Evolutionary conservation across 2,888 invertebrate species (phyloP), one percentile per base, ranked within the genome.

Genomic region (Notocelia uddmanniana): DNA sequence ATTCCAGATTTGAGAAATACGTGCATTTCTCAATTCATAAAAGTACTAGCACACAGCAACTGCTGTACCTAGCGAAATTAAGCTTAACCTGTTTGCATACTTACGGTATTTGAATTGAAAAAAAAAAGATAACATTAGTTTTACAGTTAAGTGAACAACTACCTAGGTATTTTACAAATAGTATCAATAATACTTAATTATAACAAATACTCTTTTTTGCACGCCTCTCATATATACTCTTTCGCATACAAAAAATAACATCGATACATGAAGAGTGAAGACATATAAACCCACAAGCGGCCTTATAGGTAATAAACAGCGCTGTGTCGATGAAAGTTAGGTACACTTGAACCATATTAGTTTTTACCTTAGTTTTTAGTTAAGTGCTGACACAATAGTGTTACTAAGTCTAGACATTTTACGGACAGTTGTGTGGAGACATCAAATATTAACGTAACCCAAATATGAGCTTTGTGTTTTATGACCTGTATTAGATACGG

Each of bases 351-450:
- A 26, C 26, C 48, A 52, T 52, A n/a, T n/a, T n/a, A 54, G 11
- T 54, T 21, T 21, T 10, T 10, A 54, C 54, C 37, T 64, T 26
- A 55, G n/a, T n/a, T n/a, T n/a, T n/a, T n/a, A n/a, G n/a, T n/a
- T n/a, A 55, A 64, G 19, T 64, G 21, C 1, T 23, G 15, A 9
- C 45, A 62, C 34, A 37, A 23, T 52, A 52, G 45, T 62, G 41
- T n/a, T n/a, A 18, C 34, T 21, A 18, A 60, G 62, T 69, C 62
- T 69, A 55, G 69, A 45, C 55, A 11, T 31, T 21, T 55, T 62
- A 62, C 48, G 45, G 15, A 19, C 15, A 48, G 37, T 11, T 59
- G 21, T 59, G 50, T 23, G 9, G n/a, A 55, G 19, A 31, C 23
- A 59, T 68, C 23, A 48, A 34, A 48, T 62, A 62, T 55, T 31